These are phyloP conservation scores for Leucoraja erinaceus DNA, from an alignment of 2,113 vertebrate species.

Conservation along the genomic window DNA sequence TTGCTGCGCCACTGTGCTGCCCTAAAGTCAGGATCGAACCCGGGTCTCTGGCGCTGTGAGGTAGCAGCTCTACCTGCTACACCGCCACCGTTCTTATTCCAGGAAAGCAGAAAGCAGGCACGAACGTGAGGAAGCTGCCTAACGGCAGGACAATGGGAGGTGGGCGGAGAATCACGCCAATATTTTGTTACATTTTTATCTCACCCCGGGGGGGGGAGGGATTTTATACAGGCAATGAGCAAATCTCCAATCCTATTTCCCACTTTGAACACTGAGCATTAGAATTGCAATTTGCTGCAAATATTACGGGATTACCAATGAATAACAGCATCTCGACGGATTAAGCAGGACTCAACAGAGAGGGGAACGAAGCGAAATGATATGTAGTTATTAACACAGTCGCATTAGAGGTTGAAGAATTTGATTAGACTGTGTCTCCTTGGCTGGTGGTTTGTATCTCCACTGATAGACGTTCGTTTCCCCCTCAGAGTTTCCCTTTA, in stretches of 20 bases:
- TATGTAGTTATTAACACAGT: constrained; percentile 19
- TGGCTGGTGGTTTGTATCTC: constrained; percentile 1
- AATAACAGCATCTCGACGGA: neutral
- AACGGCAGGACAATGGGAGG: neutral
- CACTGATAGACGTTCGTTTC: neutral
- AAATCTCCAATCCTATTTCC: constrained; percentile 16
- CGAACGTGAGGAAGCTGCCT: neutral
- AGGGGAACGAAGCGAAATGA: neutral
- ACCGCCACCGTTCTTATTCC: no score
- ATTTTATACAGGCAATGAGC: neutral
- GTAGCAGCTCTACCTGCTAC: no score
- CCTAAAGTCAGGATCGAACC: no score
- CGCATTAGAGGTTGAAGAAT: neutral
- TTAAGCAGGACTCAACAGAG: neutral
- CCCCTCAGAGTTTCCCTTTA: neutral
- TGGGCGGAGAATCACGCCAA: neutral
- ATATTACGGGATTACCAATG: constrained; percentile 19
- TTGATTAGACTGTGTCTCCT: constrained; percentile 27
- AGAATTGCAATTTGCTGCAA: constrained; percentile 21
- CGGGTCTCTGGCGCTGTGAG: no score
- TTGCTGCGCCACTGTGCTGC: no score
- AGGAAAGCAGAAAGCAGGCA: neutral
- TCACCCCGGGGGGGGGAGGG: neutral
- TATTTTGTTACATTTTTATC: neutral
- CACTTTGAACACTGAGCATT: neutral